Base-by-base conservation (phyloP, 1,140 invertebrate genomes). In the Apolygus lucorum region DNA sequence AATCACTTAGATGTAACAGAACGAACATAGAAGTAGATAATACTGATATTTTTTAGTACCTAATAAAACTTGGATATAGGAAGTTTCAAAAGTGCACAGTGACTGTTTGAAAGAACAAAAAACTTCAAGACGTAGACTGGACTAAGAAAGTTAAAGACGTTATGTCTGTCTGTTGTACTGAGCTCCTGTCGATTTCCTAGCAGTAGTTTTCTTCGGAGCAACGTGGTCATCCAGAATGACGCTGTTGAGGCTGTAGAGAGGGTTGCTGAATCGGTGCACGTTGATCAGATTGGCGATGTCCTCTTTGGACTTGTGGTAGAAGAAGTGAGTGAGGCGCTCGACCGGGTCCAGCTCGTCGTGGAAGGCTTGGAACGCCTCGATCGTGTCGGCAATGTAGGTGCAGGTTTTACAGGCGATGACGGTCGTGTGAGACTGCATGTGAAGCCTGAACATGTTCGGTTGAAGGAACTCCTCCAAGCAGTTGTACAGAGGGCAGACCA, bases 341-440 rank as follows among this genome's bases (percentile, higher is more conserved):
- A 59, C 54, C 2, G 54, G 54, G 54, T 59, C 54, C 8, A 59
- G 11, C 13, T 13, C 54, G 22, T 59, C 22, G 54, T 59, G 54
- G 22, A 14, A 22, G 2, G 8, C 13, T 24, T 59, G 54, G 22
- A 59, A 59, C 11, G 13, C 54, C 22, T 59, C 54, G 11, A 59
- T 21, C 2, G 54, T 17, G 54, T 59, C 54, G 11, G 54, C 54
- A 59, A 59, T 59, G 54, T 59, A 59, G 8, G 54, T 59, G 54
- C 54, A 59, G 11, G 54, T 59, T 59, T 59, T 59, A 22, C 54
- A 59, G 22, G 54, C 54, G 54, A 59, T 59, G 54, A 59, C 54
- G 8, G 54, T 59, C 22, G 2, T 4, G 54, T 59, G 54, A 14
- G 54, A 13, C 4, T 59, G 2, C 22, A 59, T 4, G 22, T 59